phyloP scores from a whole-genome alignment of 2,888 invertebrate genomes.

The Oligia latruncula region DNA sequence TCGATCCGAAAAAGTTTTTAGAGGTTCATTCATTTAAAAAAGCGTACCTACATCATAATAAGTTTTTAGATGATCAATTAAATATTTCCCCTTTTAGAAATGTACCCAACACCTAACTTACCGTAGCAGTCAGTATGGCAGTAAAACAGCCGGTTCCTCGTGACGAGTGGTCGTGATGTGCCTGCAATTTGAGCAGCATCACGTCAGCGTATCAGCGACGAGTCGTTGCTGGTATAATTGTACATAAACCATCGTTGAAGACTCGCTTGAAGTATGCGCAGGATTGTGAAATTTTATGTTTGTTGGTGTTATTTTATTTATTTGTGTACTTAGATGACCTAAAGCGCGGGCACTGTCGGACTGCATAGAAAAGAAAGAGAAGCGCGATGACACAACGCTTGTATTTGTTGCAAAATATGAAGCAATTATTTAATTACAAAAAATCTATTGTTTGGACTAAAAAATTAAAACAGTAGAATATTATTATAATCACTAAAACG shows the following conservation, averaged over 20 bases:
- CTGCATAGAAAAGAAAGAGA: no score
- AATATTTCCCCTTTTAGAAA: background rate
- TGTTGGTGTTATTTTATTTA: background rate
- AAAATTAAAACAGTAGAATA: no score
- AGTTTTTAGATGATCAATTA: no score
- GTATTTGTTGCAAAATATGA: no score
- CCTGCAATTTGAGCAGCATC: conserved; percentile 66
- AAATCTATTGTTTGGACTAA: no score
- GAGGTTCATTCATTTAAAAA: no score
- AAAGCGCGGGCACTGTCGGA: no score
- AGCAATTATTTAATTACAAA: no score
- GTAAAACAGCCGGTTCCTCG: conserved; percentile 56
- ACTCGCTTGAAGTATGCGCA: conserved; percentile 13
- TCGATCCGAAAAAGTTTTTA: no score
- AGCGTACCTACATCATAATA: no score
- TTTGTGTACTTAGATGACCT: background rate
- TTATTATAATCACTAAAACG: no score
- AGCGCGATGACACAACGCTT: no score
- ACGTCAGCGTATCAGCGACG: conserved; percentile 65
- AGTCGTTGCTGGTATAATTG: conserved; percentile 58
- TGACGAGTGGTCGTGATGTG: conserved; percentile 68
- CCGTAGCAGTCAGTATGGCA: conserved; percentile 3
- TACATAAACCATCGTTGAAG: conserved; percentile 47
- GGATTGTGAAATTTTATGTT: conserved; percentile 32
- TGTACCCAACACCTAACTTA: conserved; percentile 36